A percentile compares a stretch with the other conserved stretches of the same genome.
These are phyloP conservation scores for Lucilia sericata DNA, from an alignment of 1,140 invertebrate species.

Conservation along the genomic window DNA sequence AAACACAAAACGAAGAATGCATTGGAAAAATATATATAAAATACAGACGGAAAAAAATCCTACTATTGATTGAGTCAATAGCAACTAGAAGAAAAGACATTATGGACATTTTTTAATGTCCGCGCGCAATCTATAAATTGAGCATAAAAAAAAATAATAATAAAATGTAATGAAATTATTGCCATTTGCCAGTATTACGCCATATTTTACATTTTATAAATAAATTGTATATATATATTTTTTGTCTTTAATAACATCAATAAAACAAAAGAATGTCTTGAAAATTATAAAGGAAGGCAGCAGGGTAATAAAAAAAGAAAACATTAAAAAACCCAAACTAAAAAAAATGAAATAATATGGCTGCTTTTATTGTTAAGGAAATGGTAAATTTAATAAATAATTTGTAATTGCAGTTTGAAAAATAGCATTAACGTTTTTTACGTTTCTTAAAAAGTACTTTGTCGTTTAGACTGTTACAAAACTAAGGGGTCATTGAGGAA, in stretches of 20 bases:
- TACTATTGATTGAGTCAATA: not conserved
- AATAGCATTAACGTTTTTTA: not conserved
- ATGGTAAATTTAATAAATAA: not conserved
- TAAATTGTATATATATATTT: not conserved
- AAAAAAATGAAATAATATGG: not conserved
- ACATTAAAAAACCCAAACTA: not conserved
- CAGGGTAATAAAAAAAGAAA: not conserved
- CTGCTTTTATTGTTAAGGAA: not conserved
- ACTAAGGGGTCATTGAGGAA: not conserved
- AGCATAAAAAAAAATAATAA: not conserved
- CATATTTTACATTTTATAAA: not conserved
- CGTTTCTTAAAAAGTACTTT: not conserved
- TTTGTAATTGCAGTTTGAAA: not conserved
- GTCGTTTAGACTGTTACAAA: not conserved
- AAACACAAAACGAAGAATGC: not conserved
- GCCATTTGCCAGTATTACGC: not conserved
- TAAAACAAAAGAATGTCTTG: not conserved
- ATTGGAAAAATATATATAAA: not conserved
- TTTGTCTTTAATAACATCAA: too few species aligned
- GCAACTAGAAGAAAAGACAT: not conserved
- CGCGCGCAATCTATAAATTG: not conserved
- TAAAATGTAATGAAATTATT: constrained; percentile 14
- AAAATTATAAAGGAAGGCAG: not conserved
- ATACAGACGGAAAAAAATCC: not conserved
- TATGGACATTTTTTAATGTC: not conserved